Percentiles rank a stretch among this genome's conserved stretches.
These are phyloP conservation scores for Rhegmatorhina hoffmannsi DNA, from an alignment of 2,113 vertebrate genomes.

Conservation along the genomic window DNA sequence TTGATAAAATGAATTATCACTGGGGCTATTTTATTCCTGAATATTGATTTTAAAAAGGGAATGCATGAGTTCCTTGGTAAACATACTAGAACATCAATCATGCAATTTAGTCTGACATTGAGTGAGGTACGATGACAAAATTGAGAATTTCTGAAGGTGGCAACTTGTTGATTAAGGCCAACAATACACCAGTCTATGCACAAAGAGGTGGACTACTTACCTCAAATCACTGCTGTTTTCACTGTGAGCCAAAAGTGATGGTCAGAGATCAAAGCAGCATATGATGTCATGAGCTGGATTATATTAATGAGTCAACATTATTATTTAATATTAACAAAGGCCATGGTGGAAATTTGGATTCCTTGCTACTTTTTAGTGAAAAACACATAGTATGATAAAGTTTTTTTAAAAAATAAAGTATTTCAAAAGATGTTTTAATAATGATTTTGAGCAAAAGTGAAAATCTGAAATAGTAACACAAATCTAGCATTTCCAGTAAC, in stretches of 20 bases:
- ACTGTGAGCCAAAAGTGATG: background rate
- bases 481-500: background rate
- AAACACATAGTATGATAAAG: background rate
- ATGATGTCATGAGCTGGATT: background rate
- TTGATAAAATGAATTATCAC: slow-evolving; percentile 18
- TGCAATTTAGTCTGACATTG: slow-evolving; percentile 64
- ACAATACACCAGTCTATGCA: background rate
- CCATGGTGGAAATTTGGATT: background rate
- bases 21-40: slow-evolving; percentile 35
- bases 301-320: background rate
- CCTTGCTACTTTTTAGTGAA: background rate
- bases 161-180: background rate
- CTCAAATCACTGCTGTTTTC: background rate
- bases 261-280: background rate
- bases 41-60: slow-evolving; percentile 60
- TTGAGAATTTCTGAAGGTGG: slow-evolving; percentile 21
- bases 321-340: background rate
- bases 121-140: background rate
- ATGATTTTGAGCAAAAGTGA: background rate
- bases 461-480: background rate
- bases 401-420: background rate
- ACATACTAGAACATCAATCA: slow-evolving; percentile 50
- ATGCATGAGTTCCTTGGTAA: slow-evolving; percentile 31
- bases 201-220: background rate
- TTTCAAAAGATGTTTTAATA: background rate